phyloP scores from a whole-genome alignment of 2,888 invertebrate genomes.

The Yponomeuta evonymella region DNA sequence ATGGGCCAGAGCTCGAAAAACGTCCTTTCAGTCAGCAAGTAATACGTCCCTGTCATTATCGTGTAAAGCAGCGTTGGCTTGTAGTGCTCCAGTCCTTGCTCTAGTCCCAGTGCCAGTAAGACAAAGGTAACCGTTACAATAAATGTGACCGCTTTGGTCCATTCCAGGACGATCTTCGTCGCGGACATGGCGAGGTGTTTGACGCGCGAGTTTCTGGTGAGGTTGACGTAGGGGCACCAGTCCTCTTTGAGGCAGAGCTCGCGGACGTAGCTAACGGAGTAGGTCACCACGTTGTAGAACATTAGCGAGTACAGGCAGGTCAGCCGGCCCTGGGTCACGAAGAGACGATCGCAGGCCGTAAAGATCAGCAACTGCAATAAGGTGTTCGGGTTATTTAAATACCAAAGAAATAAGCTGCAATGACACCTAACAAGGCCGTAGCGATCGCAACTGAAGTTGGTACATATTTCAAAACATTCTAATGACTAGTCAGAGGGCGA shows the following conservation, averaged over 20 bases:
- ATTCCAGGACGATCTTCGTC: conserved; percentile 86
- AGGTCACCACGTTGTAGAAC: conserved; percentile 89
- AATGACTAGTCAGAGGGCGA: too few relatives aligned
- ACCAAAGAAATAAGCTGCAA: not conserved
- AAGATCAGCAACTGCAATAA: conserved; percentile 80
- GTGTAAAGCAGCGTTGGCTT: conserved; percentile 81
- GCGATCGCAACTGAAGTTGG: too few relatives aligned
- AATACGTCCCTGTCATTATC: conserved; percentile 80
- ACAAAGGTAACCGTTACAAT: conserved; percentile 86
- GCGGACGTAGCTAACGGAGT: conserved; percentile 84
- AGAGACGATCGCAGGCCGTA: conserved; percentile 81
- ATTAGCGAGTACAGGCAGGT: conserved; percentile 85
- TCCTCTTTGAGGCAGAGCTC: conserved; percentile 84
- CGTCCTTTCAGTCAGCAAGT: conserved; percentile 82
- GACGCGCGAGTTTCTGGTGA: conserved; percentile 82
- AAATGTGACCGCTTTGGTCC: conserved; percentile 89
- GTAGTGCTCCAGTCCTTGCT: conserved; percentile 85
- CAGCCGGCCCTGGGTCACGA: conserved; percentile 76
- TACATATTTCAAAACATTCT: too few relatives aligned
- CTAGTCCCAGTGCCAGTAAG: conserved; percentile 83
- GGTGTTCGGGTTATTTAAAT: not conserved
- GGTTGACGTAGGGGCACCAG: conserved; percentile 85
- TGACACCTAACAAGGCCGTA: too few relatives aligned
- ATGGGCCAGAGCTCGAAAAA: conserved; percentile 81
- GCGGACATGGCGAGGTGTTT: conserved; percentile 88